Base-by-base conservation (phyloP, 2,797 vertebrate genomes). In the Ispidina picta region DNA sequence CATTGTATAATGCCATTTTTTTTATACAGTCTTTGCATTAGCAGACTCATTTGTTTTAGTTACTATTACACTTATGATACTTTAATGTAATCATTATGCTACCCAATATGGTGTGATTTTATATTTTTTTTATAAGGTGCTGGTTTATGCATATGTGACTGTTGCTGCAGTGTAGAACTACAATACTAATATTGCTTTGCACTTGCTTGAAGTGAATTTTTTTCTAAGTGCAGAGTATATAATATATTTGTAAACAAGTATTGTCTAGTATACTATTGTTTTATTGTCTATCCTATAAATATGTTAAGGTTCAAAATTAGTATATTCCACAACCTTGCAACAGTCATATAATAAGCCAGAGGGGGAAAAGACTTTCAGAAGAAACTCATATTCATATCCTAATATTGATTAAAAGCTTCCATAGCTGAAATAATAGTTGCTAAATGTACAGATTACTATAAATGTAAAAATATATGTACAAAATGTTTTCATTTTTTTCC, bases 101-200 rank as follows among this genome's bases (percentile, higher is more conserved):
- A 48, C 71, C 49, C 54, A 63, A 86, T 91, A 69, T 56, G 90
- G 59, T 92, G 66, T 91, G 76, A 55, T 37, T 35, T 29, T 26
- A 43, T 65, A 56, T 59, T 15, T 59, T 23, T 70, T 80, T 59
- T 20, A 86, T 81, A 35, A 94, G 86, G 16, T 85, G 91, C 89
- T 83, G 51, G 83, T 83, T 91, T 96, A 87, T 83, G 49, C 58
- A 60, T 59, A 65, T 37, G 64, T 75, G 64, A 88, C 71, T 94
- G 94, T 73, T 95, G 75, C 83, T 95, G 35, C 23, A 13, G 31
- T 84, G 25, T 92, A 83, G 86, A 95, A 68, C 95, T 82, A 82
- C 94, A 80, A 83, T 90, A 87, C 74, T 79, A 95, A 70, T 91
- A 35, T 69, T 65, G 90, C 88, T 97, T 95, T 89, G 88, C 87